A percentile compares a stretch with the other conserved stretches of the same genome.
These are phyloP conservation scores for Phymatocera aterrima DNA, from an alignment of 2,888 invertebrate genomes.

Conservation along the genomic window DNA sequence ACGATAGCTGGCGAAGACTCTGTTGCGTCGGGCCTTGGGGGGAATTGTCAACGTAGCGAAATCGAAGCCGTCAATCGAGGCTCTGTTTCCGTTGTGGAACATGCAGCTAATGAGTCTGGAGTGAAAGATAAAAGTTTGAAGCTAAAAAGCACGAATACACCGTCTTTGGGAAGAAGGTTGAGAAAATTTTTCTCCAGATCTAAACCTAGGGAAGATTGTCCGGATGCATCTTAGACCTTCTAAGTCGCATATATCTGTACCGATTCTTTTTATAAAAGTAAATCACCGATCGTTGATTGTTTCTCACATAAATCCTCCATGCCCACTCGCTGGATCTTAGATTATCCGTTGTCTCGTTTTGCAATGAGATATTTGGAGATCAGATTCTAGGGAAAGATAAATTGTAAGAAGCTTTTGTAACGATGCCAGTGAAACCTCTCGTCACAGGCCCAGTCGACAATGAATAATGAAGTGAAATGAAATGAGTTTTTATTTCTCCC, in stretches of 20 bases:
- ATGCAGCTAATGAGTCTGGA: neutral
- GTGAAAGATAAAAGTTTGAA: neutral
- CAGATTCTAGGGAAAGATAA: too few relatives aligned
- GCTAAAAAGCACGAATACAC: neutral
- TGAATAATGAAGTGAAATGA: too few relatives aligned
- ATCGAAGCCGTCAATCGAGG: neutral
- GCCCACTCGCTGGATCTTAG: neutral
- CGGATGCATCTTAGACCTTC: neutral
- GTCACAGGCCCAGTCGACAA: too few relatives aligned
- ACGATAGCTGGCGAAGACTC: neutral
- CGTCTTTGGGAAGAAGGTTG: constrained; percentile 16
- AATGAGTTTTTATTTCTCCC: neutral
- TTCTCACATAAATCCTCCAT: neutral
- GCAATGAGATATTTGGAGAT: too few relatives aligned
- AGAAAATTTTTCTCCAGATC: constrained; percentile 24
- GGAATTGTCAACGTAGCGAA: neutral
- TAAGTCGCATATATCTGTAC: neutral
- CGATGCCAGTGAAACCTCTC: too few relatives aligned
- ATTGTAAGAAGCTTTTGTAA: too few relatives aligned
- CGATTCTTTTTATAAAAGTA: neutral
- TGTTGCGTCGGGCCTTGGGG: neutral
- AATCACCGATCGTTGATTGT: neutral
- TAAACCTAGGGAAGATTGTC: constrained; percentile 6
- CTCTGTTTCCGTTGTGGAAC: neutral
- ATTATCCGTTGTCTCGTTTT: too few relatives aligned